These are phyloP conservation scores for Furcula furcula DNA, from an alignment of 2,888 invertebrate genomes.

Conservation along the genomic window DNA sequence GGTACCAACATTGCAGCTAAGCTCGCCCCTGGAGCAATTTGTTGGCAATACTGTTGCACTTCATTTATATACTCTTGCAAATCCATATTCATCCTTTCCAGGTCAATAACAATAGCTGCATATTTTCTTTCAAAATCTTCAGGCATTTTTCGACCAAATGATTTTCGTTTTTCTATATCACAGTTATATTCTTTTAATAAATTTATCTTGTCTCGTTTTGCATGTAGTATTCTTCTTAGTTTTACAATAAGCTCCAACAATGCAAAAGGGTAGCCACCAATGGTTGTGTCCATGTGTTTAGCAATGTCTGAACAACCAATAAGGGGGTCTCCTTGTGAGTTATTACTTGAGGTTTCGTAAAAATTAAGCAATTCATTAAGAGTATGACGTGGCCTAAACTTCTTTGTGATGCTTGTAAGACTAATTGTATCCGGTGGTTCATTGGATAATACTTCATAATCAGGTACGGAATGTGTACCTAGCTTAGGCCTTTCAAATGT, in stretches of 20 bases:
- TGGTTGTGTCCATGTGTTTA: conserved; percentile 71
- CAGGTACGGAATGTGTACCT: conserved; percentile 97
- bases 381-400: conserved; percentile 87
- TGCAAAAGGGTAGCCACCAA: conserved; percentile 92
- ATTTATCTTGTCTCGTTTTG: conserved; percentile 91
- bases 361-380: conserved; percentile 79
- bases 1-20: conserved; percentile 94
- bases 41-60: conserved; percentile 91
- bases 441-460: conserved; percentile 97
- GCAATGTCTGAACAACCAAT: conserved; percentile 79
- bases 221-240: conserved; percentile 91
- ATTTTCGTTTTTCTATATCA: conserved; percentile 93
- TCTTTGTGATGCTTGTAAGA: conserved; percentile 90
- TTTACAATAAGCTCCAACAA: conserved; percentile 93
- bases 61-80: conserved; percentile 92
- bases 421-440: conserved; percentile 95
- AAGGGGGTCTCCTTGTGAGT: conserved; percentile 86
- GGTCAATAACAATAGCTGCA: conserved; percentile 92
- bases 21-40: conserved; percentile 93
- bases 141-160: conserved; percentile 88
- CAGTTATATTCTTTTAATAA: conserved; percentile 93
- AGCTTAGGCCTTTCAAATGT: conserved; percentile 96
- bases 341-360: conserved; percentile 62
- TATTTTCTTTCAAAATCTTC: conserved; percentile 96
- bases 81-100: conserved; percentile 95